phyloP scores from a whole-genome alignment of 2,113 vertebrate genomes.

The Hystrix cristata region DNA sequence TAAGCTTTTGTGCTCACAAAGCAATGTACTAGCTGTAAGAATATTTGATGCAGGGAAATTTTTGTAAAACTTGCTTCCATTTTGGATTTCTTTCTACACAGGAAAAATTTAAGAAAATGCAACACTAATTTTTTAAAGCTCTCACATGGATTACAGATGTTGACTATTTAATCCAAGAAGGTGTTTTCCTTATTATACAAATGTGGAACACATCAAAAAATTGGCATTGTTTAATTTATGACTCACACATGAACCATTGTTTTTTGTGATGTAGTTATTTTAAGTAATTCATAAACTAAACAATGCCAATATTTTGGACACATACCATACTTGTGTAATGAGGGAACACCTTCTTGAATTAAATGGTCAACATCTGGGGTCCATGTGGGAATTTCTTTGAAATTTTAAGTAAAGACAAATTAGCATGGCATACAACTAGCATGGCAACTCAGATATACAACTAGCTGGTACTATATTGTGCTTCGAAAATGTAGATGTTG shows the following conservation, averaged over 20 bases:
- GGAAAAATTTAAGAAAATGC: conserved; percentile 63
- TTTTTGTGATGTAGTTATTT: conserved; percentile 81
- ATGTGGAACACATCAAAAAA: conserved; percentile 81
- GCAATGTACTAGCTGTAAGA: neutral
- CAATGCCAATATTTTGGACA: conserved; percentile 79
- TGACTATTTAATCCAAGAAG: conserved; percentile 79
- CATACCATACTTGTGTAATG: conserved; percentile 78
- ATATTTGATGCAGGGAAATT: neutral
- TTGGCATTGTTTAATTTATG: conserved; percentile 85
- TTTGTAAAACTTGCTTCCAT: conserved; percentile 56
- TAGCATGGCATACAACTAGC: conserved; percentile 51
- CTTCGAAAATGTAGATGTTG: neutral
- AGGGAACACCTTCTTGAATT: conserved; percentile 82
- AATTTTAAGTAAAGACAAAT: conserved; percentile 82
- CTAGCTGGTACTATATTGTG: neutral
- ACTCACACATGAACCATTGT: conserved; percentile 81
- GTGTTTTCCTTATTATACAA: conserved; percentile 82
- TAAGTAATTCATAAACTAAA: conserved; percentile 84
- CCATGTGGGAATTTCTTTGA: conserved; percentile 82
- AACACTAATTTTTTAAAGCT: conserved; percentile 72
- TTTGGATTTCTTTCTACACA: conserved; percentile 63
- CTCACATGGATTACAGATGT: conserved; percentile 84
- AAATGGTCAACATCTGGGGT: conserved; percentile 80
- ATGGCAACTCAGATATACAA: conserved; percentile 58
- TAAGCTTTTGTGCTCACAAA: conserved; percentile 35